These are phyloP conservation scores for Ceratotherium simum DNA, from an alignment of 2,113 vertebrate genomes.

Conservation along the genomic window DNA sequence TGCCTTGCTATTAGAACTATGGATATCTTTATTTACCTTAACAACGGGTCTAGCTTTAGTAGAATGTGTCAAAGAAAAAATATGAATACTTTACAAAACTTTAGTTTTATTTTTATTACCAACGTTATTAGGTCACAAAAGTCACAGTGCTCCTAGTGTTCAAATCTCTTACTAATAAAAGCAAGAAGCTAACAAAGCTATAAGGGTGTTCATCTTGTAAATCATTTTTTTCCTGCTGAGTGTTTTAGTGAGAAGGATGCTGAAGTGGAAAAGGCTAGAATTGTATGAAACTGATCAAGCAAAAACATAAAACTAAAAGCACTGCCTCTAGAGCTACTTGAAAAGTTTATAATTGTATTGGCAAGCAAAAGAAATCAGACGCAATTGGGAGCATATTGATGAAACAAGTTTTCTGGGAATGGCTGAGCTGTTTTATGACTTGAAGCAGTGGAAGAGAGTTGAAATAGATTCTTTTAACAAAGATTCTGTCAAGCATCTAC, in stretches of 20 bases:
- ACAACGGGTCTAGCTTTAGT: background rate
- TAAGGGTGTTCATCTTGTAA: background rate
- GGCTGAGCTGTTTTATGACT: background rate
- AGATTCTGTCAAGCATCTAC: background rate
- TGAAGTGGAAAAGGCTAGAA: background rate
- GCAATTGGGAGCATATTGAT: background rate
- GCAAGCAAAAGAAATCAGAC: background rate
- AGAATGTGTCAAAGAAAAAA: constrained; percentile 14
- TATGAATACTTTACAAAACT: background rate
- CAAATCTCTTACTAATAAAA: background rate
- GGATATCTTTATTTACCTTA: background rate
- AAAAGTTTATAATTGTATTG: background rate
- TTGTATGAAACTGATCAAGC: background rate
- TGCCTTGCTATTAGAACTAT: background rate
- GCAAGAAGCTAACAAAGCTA: background rate
- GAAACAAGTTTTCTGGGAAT: background rate
- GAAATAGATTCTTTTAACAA: background rate
- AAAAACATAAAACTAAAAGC: background rate
- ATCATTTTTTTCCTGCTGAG: background rate
- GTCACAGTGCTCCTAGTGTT: background rate
- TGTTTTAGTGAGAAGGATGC: background rate
- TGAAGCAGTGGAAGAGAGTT: background rate
- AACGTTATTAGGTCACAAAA: background rate
- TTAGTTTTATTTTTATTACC: constrained; percentile 10
- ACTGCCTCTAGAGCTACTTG: background rate